phyloP scores from a whole-genome alignment of 2,113 vertebrate genomes.

The Pteronura brasiliensis region DNA sequence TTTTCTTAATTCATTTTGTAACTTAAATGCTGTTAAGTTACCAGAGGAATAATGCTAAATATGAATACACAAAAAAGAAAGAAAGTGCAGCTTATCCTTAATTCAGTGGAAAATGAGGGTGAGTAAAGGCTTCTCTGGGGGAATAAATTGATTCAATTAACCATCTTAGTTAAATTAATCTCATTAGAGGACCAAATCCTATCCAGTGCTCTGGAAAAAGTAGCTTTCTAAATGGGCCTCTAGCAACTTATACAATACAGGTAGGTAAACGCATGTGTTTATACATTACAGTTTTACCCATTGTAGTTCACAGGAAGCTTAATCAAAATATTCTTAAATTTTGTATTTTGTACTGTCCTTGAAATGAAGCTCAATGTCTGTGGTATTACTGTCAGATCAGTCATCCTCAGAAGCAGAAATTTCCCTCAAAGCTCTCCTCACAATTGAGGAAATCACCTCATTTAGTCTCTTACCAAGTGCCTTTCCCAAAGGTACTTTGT shows the following conservation, averaged over 20 bases:
- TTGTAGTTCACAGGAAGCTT: background rate
- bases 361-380: background rate
- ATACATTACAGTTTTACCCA: background rate
- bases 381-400: background rate
- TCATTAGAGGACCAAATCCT: background rate
- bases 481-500: background rate
- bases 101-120: slow-evolving; percentile 49
- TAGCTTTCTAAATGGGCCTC: slow-evolving; percentile 7
- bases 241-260: background rate
- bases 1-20: slow-evolving; percentile 26
- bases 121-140: slow-evolving; percentile 22
- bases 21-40: background rate
- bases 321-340: background rate
- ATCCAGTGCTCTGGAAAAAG: slow-evolving; percentile 12
- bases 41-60: background rate
- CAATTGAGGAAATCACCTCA: background rate
- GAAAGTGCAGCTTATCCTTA: background rate
- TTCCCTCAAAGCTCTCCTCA: background rate
- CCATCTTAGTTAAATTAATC: slow-evolving; percentile 43
- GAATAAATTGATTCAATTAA: slow-evolving; percentile 53
- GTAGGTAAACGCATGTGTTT: background rate
- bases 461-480: background rate
- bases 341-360: background rate
- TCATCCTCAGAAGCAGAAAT: background rate
- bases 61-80: background rate